phyloP scores from a whole-genome alignment of 2,113 vertebrate species.

The Chloebia gouldiae region DNA sequence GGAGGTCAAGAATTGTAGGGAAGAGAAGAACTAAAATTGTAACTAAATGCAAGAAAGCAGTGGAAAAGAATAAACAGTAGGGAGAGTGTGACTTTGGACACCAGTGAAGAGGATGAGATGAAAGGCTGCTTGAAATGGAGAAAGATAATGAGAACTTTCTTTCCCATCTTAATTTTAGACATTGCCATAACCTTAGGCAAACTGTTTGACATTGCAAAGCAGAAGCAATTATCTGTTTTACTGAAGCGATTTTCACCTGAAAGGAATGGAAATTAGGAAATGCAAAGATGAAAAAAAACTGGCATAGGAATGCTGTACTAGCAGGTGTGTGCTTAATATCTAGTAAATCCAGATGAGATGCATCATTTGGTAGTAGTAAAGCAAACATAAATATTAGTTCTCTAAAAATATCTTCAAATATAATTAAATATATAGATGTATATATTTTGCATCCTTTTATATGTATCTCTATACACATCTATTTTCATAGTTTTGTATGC shows the following conservation, averaged over 20 bases:
- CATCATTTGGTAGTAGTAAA: background rate
- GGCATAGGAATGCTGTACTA: background rate
- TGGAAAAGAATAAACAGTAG: background rate
- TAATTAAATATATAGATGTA: background rate
- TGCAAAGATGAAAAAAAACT: constrained; percentile 31
- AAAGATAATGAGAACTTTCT: constrained; percentile 17
- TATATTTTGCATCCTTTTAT: background rate
- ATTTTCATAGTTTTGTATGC: background rate
- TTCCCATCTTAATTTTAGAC: constrained; percentile 64
- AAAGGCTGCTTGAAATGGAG: constrained; percentile 1
- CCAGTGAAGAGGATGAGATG: background rate
- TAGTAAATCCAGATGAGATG: background rate
- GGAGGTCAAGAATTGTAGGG: background rate
- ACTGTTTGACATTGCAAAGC: constrained; percentile 55
- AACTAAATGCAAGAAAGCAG: background rate
- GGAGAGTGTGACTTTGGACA: background rate
- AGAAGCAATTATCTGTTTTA: constrained; percentile 68
- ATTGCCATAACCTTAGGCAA: constrained; percentile 58
- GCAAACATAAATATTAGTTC: background rate
- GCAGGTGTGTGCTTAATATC: constrained; percentile 2
- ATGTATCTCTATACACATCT: background rate
- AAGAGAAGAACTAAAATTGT: background rate
- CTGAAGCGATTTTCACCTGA: constrained; percentile 60
- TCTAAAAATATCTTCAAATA: background rate
- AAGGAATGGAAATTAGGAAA: constrained; percentile 60